Percentiles rank a stretch among this genome's conserved stretches.
Conservation (phyloP, 2,888 invertebrate species). For the Parnassius glacialis region DNA sequence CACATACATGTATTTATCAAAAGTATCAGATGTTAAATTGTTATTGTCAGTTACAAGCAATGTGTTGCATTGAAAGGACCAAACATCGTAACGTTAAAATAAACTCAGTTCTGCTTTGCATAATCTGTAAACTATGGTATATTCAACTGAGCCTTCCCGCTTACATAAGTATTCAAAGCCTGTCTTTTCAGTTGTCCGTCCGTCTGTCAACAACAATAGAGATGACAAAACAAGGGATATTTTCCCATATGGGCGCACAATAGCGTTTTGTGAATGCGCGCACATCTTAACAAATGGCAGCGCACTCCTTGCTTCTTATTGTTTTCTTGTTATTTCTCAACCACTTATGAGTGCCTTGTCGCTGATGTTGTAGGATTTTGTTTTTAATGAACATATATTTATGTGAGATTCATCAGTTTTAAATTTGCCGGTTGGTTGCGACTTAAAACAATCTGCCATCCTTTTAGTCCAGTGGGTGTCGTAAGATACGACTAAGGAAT, state of each 20-base stretch:
- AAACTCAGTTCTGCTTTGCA: slow-evolving; percentile 38
- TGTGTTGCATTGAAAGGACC: slow-evolving; percentile 30
- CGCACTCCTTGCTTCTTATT: slow-evolving; percentile 49
- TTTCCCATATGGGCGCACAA: slow-evolving; percentile 77
- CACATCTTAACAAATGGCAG: slow-evolving; percentile 52
- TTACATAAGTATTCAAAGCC: slow-evolving; percentile 71
- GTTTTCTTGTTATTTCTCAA: slow-evolving; percentile 51
- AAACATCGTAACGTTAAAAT: slow-evolving; percentile 40
- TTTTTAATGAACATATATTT: too few species aligned
- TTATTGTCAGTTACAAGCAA: neutral
- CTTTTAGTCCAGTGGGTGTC: too few species aligned
- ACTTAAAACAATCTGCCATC: too few species aligned
- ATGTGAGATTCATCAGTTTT: too few species aligned
- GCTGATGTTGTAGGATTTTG: slow-evolving; percentile 14
- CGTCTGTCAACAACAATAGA: slow-evolving; percentile 71
- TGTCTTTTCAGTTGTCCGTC: slow-evolving; percentile 77
- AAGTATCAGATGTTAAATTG: neutral
- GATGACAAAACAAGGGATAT: slow-evolving; percentile 76
- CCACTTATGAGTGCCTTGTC: slow-evolving; percentile 35
- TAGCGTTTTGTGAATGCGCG: slow-evolving; percentile 57
- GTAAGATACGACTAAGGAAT: too few species aligned
- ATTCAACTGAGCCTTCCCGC: slow-evolving; percentile 48
- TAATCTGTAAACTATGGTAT: slow-evolving; percentile 43
- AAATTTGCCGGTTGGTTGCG: too few species aligned
- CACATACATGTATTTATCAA: neutral